Evolutionary conservation across 64 coral and sea anemone genomes (phyloP), one percentile per base, ranked within the genome.

Genomic region (Montipora capricornis): DNA sequence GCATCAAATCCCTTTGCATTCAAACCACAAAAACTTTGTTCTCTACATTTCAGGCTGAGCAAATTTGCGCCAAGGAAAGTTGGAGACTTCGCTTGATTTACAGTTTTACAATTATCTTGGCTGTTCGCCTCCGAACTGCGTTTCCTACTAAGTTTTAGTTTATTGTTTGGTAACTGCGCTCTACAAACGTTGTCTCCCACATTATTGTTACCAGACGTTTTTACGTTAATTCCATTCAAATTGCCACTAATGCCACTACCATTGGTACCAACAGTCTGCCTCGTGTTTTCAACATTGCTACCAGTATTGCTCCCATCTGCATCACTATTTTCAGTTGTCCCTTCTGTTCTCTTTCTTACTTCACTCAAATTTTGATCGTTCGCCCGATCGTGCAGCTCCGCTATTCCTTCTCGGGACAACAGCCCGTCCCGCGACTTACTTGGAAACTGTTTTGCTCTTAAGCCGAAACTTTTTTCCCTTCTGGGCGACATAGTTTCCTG

Each of bases 141-240:
- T 73, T 86, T 86, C 19, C 45, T 22, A n/a, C 82, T 86, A 0
- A 86, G 82, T 11, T 86, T 86, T 0, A 52, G 66, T 44, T 86
- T 86, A 22, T 86, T 57, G 53, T 57, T 86, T 11, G 82, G 82
- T 51, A 86, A 15, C 66, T 66, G 64, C 47, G 66, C 47, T 47
- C 82, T 86, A n/a, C 82, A 86, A 86, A 68, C 17, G 53, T 50
- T 70, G 7, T 70, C 59, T 37, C 37, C 37, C 20, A 6, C 17
- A 85, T 49, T 15, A 19, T 49, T 85, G 7, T 11, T 12, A 71
- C 44, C 44, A 47, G 16, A 4, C 47, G 45, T 84, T 6, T 6
- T 16, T 68, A 16, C 50, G 9, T 22, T 50, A 8, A 0, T 46
- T 22, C 17, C 82, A 86, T 16, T 15, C 22, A 19, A 69, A 57